phyloP scores from a whole-genome alignment of 2,113 vertebrate genomes.

The Canis aureus region DNA sequence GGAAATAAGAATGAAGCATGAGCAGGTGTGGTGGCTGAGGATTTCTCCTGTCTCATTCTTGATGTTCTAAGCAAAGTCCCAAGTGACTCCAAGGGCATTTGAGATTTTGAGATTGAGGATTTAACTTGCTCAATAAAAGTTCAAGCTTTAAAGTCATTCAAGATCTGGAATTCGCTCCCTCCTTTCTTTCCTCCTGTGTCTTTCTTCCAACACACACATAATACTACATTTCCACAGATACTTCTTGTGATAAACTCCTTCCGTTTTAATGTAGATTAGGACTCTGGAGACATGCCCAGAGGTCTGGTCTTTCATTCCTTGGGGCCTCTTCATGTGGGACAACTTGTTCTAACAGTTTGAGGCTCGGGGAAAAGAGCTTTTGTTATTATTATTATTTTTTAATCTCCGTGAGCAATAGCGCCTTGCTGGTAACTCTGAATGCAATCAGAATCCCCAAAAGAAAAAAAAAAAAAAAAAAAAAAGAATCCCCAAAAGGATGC shows the following conservation, averaged over 20 bases:
- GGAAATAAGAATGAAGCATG: not conserved
- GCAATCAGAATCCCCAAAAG: not conserved
- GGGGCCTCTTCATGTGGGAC: not conserved
- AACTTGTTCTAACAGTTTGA: not conserved
- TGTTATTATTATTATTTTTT: not conserved
- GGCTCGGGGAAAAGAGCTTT: not conserved
- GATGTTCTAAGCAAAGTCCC: not conserved
- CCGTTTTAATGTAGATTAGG: not conserved
- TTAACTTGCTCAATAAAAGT: not conserved
- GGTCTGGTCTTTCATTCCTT: conserved; percentile 15
- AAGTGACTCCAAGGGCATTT: conserved; percentile 6
- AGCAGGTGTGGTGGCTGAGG: not conserved
- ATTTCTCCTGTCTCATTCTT: not conserved
- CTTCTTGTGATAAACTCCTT: not conserved
- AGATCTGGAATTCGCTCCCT: not conserved
- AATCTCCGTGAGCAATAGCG: not conserved
- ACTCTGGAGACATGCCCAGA: not conserved
- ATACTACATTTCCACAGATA: not conserved
- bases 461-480: not conserved
- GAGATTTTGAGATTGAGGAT: not conserved
- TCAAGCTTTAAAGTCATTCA: conserved; percentile 6
- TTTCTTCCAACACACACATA: not conserved
- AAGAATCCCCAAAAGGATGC: not conserved
- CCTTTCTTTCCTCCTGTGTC: not conserved
- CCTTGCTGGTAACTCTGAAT: not conserved